Conservation (phyloP, 2,888 invertebrate genomes). For the Tineola bisselliella region DNA sequence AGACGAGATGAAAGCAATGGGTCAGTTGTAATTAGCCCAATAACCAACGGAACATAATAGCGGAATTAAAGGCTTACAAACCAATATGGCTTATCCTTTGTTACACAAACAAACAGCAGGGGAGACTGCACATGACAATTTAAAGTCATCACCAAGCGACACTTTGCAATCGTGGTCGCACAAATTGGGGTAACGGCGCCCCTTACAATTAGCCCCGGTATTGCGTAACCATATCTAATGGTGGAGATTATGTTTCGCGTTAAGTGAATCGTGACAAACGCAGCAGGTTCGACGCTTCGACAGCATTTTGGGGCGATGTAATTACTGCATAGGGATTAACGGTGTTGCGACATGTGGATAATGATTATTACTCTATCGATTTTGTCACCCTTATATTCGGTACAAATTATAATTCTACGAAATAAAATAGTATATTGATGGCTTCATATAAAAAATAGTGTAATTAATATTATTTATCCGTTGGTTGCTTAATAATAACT, state of each 20-base stretch:
- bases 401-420: no score
- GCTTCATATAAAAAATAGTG: no score
- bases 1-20: no score
- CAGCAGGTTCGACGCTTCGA: constrained; percentile 19
- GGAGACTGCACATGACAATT: constrained; percentile 5
- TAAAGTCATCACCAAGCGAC: not conserved
- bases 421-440: no score
- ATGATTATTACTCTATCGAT: not conserved
- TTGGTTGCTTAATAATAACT: no score
- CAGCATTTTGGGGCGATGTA: not conserved
- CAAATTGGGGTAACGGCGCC: constrained; percentile 51
- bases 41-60: no score
- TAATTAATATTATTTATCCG: no score
- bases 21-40: no score
- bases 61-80: not conserved
- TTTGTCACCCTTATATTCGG: not conserved
- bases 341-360: not conserved
- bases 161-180: not conserved
- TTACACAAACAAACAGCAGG: not conserved
- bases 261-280: constrained; percentile 44
- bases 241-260: constrained; percentile 50
- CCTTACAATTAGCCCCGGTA: constrained; percentile 48
- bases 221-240: constrained; percentile 48
- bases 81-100: not conserved
- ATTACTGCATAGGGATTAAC: not conserved